phyloP scores from a whole-genome alignment of 2,113 vertebrate genomes.

The Pomatorhinus ruficollis region DNA sequence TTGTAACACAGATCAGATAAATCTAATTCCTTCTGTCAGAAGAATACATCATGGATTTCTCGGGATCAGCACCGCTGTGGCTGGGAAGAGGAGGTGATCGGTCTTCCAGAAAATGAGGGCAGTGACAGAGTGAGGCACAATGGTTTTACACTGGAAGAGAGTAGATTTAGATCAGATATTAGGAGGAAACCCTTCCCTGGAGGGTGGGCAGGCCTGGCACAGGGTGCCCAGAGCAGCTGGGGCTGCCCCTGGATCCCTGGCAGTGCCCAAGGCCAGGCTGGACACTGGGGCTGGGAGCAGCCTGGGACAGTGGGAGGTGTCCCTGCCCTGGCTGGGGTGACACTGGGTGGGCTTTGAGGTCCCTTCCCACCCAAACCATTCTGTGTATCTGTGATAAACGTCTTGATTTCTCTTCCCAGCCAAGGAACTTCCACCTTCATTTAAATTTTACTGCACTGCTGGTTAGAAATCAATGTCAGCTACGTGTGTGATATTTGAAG shows the following conservation, averaged over 20 bases:
- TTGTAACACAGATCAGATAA: not conserved
- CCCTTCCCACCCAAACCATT: not conserved
- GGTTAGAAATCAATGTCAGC: not conserved
- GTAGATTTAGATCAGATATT: not conserved
- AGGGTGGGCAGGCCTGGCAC: not conserved
- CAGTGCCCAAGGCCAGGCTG: fast-evolving
- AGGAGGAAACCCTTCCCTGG: not conserved
- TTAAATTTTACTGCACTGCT: not conserved
- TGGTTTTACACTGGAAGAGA: not conserved
- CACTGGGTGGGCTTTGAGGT: fast-evolving
- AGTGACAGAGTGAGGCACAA: not conserved
- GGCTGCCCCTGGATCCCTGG: not conserved
- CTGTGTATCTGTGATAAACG: not conserved
- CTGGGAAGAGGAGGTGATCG: not conserved
- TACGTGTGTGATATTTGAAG: not conserved
- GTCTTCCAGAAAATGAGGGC: not conserved
- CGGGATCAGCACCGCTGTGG: not conserved
- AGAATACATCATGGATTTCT: not conserved
- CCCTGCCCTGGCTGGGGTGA: not conserved
- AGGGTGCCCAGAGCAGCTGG: not conserved
- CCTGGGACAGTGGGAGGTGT: not conserved
- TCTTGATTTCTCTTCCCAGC: not conserved
- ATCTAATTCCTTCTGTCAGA: not conserved
- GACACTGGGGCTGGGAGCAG: not conserved
- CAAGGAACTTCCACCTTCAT: not conserved